Base-by-base conservation (phyloP, 2,888 invertebrate genomes). In the Acleris sparsana region DNA sequence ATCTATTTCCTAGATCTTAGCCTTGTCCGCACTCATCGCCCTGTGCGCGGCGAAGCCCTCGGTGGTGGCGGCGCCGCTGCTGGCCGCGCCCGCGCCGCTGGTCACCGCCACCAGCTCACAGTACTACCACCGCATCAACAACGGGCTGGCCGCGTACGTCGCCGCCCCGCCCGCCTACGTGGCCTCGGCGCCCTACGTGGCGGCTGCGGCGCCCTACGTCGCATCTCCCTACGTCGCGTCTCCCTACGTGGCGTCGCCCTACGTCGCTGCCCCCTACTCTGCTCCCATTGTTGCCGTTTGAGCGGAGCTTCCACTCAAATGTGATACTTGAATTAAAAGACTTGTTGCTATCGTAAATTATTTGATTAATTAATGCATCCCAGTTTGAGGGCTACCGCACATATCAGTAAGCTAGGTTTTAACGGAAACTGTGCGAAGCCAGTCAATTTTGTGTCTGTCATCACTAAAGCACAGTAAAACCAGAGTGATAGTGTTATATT, bases 31-130 rank as follows among this genome's bases (percentile, higher is more conserved):
- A 70, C 78, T 91, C 53, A 79, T 88, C 71, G 88, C 89, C 69
- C 72, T 90, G 64, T 80, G 84, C 3, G 80, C 80, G n/a, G 90
- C 90, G 56, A 90, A 91, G 72, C 90, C 89, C 0, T 72, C 79
- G 2, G 70, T 88, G 11, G 52, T 88, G 13, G 84, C 85, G 68
- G 84, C 86, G 4, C 86, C 87, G 9, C 13, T 66, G 16, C 59
- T 70, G 22, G 53, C 63, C 9, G 64, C 55, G 74, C 89, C 92
- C 1, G 88, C 90, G 1, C 91, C 94, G 0, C 86, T 94, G 13
- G 94, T 94, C 65, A 95, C 95, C 0, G 94, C 95, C 4, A 93
- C 93, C 75, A 95, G 95, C 84, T 95, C 95, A 22, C 95, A 96
- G 80, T 94, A 95, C 74, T 92, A 95, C 82, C 94, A 95, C 63